Conservation (phyloP, 2,113 vertebrate genomes). For the Pseudorhombus dupliciocellatus region DNA sequence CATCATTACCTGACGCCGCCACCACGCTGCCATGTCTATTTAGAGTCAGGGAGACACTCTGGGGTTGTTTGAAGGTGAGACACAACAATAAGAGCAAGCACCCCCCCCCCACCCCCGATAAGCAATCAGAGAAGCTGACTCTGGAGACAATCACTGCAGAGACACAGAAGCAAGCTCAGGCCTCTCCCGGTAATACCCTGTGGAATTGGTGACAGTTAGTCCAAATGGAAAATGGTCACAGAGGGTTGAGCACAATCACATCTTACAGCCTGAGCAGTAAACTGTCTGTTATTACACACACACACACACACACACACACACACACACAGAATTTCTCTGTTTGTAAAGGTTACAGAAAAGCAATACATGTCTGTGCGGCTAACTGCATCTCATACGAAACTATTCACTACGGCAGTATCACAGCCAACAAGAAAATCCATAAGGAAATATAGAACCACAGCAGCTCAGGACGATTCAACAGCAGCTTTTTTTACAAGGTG, state of each 20-base stretch:
- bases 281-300: constrained; percentile 10
- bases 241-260: constrained; percentile 30
- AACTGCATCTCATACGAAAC: not conserved
- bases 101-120: constrained; percentile 6
- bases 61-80: constrained; percentile 7
- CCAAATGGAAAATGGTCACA: constrained; percentile 46
- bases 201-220: constrained; percentile 50
- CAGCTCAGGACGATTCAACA: not conserved
- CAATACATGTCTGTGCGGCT: constrained; percentile 4
- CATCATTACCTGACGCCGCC: too few relatives aligned
- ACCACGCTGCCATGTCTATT: not conserved
- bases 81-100: constrained; percentile 28
- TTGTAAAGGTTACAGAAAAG: constrained; percentile 52
- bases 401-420: constrained; percentile 17
- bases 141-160: constrained; percentile 36
- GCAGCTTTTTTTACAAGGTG: not conserved
- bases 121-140: constrained; percentile 39
- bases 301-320: not conserved
- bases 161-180: constrained; percentile 28
- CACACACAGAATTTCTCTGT: constrained; percentile 35
- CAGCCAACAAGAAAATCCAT: constrained; percentile 28
- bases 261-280: constrained; percentile 27
- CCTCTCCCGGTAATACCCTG: constrained; percentile 20
- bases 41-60: not conserved
- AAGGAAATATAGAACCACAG: not conserved